These are phyloP conservation scores for Epizoanthus scotinus DNA, from an alignment of 92 coral and sea anemone genomes.

Conservation along the genomic window DNA sequence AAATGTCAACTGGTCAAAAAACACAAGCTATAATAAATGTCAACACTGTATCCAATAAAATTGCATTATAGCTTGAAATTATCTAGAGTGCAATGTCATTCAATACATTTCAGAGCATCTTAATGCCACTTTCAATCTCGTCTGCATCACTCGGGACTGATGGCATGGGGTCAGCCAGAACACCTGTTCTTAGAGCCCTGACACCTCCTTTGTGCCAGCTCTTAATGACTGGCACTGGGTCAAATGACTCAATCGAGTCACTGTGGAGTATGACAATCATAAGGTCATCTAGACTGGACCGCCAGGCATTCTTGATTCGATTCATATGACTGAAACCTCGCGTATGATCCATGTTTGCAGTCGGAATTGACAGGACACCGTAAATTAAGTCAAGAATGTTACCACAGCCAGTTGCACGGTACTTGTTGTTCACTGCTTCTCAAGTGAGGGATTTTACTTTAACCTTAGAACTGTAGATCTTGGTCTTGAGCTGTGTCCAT, in stretches of 20 bases:
- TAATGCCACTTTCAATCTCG: constrained; percentile 22
- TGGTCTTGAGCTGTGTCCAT: constrained; percentile 21
- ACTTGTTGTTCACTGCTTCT: constrained; percentile 1
- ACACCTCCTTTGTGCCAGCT: constrained; percentile 12
- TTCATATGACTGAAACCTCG: constrained; percentile 14
- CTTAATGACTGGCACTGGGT: constrained; percentile 18
- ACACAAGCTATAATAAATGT: constrained; percentile 7
- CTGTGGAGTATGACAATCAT: constrained; percentile 11
- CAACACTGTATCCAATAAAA: constrained; percentile 11
- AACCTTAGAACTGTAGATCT: constrained; percentile 21
- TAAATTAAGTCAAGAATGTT: background rate
- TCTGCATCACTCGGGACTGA: constrained; percentile 15
- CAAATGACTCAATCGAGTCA: constrained; percentile 18
- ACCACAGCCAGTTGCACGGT: background rate
- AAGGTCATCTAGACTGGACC: constrained; percentile 14
- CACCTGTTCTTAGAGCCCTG: constrained; percentile 29
- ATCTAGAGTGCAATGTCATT: constrained; percentile 37
- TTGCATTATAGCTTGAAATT: constrained; percentile 9
- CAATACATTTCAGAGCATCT: constrained; percentile 23
- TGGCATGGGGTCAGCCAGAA: constrained; percentile 22
- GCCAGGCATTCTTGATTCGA: constrained; percentile 11
- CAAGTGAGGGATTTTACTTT: constrained; percentile 5
- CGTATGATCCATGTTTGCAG: constrained; percentile 1
- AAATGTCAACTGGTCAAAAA: constrained; percentile 7
- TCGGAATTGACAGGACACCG: constrained; percentile 2